Evolutionary conservation across 2,888 invertebrate genomes (phyloP), one percentile per base, ranked within the genome.

Genomic region (Tenthredo scrophulariae): DNA sequence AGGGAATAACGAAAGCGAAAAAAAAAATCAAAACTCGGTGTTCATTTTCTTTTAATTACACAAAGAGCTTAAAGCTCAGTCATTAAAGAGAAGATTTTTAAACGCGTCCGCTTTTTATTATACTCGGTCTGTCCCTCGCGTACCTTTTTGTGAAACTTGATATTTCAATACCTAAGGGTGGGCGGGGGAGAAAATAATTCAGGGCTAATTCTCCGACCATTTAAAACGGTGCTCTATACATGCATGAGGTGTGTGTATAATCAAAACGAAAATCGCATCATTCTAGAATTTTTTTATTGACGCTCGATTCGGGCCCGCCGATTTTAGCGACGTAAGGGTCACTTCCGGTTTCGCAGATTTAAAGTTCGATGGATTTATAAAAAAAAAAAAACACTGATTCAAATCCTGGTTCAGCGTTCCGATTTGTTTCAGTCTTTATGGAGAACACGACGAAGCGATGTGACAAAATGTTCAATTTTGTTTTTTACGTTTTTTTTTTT

Each of bases 41-140:
- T 80, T 80, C 62, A 62, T 80, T 80, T 80, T 80, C 80, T 80
- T 80, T 80, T 62, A 80, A 80, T 80, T 62, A 80, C 50, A 80
- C 80, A 58, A 62, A 58, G 62, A 80, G 80, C 80, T 62, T 80
- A 62, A 80, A 80, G 80, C 80, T 62, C 22, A 62, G 62, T 62
- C 80, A 77, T 77, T 77, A 77, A 77, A 77, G 54, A 33, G 77
- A 77, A 54, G 77, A 77, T 77, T 77, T 77, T 77, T 15, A 77
- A 77, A 77, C 77, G 77, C 77, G 50, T 77, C 50, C 77, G 54
- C 54, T 77, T 54, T 46, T 77, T 77, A 77, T 77, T 77, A 77
- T 77, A 29, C 77, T 29, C 33, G 26, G 77, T 10, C 77, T 77
- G 50, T 77, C 54, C 77, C 40, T 43, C 40, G 13, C 40, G 77